phyloP scores from a whole-genome alignment of 2,888 invertebrate species.

The Lypha dubia region DNA sequence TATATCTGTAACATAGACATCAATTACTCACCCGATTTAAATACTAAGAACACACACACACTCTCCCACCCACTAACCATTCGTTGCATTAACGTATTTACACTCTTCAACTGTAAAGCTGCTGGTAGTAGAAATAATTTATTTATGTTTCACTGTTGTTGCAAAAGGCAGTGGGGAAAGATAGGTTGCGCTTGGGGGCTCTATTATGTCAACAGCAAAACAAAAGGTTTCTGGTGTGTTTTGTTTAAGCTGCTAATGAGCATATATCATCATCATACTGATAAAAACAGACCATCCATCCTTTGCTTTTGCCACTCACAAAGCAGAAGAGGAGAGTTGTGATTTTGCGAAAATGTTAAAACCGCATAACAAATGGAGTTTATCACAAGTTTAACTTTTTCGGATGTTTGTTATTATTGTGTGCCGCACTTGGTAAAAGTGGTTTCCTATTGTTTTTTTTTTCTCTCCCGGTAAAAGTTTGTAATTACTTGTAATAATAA shows the following conservation, averaged over 20 bases:
- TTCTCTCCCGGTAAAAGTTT: conserved; percentile 13
- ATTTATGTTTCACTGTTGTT: conserved; percentile 49
- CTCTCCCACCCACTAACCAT: neutral
- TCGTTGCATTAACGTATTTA: neutral
- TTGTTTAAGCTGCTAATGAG: conserved; percentile 68
- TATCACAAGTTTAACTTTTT: conserved; percentile 59
- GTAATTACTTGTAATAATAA: conserved; percentile 42
- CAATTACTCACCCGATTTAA: conserved; percentile 58
- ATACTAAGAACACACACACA: conserved; percentile 4
- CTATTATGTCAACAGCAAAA: conserved; percentile 56
- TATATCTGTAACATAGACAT: conserved; percentile 63
- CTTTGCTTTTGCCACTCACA: too few relatives aligned
- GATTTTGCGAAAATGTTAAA: conserved; percentile 47
- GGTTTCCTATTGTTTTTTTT: conserved; percentile 25
- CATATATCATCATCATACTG: conserved; percentile 69
- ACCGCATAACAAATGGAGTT: conserved; percentile 66
- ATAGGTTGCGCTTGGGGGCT: conserved; percentile 20
- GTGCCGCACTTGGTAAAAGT: conserved; percentile 32
- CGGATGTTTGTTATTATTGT: conserved; percentile 3
- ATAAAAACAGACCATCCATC: conserved; percentile 49
- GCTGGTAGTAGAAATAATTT: conserved; percentile 56
- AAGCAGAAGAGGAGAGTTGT: conserved; percentile 14
- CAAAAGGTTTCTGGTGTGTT: conserved; percentile 55
- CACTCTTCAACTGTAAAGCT: conserved; percentile 28
- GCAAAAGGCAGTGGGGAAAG: neutral